Conservation (phyloP, 2,888 invertebrate species). For the Aleiodes testaceus region DNA sequence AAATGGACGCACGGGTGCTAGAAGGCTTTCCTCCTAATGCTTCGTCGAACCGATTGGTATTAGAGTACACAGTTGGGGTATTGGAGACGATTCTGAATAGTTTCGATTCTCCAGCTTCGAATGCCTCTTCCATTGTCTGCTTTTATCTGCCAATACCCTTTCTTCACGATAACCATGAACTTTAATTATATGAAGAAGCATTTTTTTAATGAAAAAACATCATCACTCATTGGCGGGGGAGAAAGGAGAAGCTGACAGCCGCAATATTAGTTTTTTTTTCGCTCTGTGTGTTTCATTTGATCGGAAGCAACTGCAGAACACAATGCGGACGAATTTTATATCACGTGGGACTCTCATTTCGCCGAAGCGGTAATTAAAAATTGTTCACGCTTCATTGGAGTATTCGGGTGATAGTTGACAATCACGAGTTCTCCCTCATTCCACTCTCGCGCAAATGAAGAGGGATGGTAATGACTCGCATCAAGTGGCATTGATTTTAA, state of each 20-base stretch:
- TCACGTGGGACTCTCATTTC: neutral
- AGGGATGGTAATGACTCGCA: too few relatives aligned
- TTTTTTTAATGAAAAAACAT: too few relatives aligned
- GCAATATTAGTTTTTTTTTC: too few relatives aligned
- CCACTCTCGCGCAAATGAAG: too few relatives aligned
- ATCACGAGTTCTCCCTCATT: too few relatives aligned
- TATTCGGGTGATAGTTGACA: conserved; percentile 53
- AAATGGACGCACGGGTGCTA: conserved; percentile 20
- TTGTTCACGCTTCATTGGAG: conserved; percentile 66
- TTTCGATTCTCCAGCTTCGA: neutral
- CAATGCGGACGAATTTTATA: neutral
- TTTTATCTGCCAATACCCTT: too few relatives aligned
- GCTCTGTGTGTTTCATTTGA: too few relatives aligned
- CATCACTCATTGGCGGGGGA: too few relatives aligned
- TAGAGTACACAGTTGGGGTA: neutral
- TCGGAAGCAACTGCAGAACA: too few relatives aligned
- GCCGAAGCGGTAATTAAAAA: conserved; percentile 59
- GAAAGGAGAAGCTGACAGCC: too few relatives aligned
- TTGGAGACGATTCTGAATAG: neutral
- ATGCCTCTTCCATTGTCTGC: neutral
- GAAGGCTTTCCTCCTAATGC: conserved; percentile 15
- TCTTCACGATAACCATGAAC: neutral
- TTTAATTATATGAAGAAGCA: too few relatives aligned
- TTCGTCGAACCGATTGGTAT: conserved; percentile 24
- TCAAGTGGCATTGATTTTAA: too few relatives aligned